These are phyloP conservation scores for Wiebesia pumilae DNA, from an alignment of 1,140 invertebrate genomes.

Conservation along the genomic window DNA sequence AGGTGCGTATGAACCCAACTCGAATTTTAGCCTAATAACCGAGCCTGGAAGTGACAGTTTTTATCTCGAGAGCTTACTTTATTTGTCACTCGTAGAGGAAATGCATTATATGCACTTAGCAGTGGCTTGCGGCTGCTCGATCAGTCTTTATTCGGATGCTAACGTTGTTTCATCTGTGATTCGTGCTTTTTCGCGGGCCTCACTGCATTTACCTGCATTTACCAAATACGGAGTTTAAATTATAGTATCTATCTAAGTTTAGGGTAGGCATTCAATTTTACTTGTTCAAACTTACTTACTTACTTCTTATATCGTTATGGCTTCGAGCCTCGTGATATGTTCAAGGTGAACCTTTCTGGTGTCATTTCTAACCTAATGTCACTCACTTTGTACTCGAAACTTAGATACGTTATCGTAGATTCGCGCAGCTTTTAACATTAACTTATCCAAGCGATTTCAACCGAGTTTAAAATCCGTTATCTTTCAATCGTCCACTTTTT, in stretches of 20 bases:
- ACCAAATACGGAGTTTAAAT: not conserved
- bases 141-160: not conserved
- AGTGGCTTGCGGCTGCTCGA: too few species aligned
- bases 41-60: not conserved
- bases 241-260: not conserved
- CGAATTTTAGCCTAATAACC: not conserved
- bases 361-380: not conserved
- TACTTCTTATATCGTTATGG: too few species aligned
- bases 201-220: not conserved
- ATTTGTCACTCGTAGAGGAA: not conserved
- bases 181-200: not conserved
- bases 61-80: not conserved
- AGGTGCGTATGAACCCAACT: constrained; percentile 57
- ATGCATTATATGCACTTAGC: not conserved
- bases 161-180: not conserved
- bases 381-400: not conserved
- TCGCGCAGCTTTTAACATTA: not conserved
- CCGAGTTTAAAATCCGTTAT: not conserved
- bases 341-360: not conserved
- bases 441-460: not conserved
- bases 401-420: too few species aligned
- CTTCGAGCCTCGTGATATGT: too few species aligned
- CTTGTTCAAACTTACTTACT: too few species aligned
- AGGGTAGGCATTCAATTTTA: too few species aligned
- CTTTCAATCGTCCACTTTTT: not conserved